Conservation (phyloP, 92 coral and sea anemone genomes). For the Bergia puertoricense region DNA sequence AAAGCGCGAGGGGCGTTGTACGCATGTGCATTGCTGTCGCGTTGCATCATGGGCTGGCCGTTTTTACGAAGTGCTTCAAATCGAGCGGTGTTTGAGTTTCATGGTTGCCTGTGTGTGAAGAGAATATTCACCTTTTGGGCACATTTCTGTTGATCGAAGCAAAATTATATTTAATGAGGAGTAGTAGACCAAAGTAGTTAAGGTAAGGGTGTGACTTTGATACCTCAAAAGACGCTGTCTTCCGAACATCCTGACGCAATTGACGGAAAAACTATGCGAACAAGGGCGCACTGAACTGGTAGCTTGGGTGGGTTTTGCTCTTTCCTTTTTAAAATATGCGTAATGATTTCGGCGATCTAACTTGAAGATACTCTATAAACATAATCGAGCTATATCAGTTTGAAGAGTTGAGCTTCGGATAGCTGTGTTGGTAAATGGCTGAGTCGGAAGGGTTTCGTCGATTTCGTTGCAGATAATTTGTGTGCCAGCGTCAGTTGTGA, state of each 20-base stretch:
- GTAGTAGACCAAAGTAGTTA: conserved; percentile 53
- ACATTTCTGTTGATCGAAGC: conserved; percentile 53
- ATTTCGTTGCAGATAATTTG: conserved; percentile 25
- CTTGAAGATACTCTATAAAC: conserved; percentile 8
- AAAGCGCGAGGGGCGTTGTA: conserved; percentile 33
- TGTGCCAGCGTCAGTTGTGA: conserved; percentile 21
- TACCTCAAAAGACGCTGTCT: conserved; percentile 29
- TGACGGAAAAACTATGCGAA: conserved; percentile 43
- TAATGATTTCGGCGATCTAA: conserved; percentile 64
- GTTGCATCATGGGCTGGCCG: conserved; percentile 97
- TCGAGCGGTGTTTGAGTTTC: conserved; percentile 97
- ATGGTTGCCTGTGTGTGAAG: conserved; percentile 65
- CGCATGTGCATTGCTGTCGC: conserved; percentile 82
- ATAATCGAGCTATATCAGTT: conserved; percentile 8
- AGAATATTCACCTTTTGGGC: conserved; percentile 61
- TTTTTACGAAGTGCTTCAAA: conserved; percentile 92
- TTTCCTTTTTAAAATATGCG: conserved; percentile 81
- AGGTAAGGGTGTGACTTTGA: conserved; percentile 58
- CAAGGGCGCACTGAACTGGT: conserved; percentile 54
- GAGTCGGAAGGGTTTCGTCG: conserved; percentile 48
- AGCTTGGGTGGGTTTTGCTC: conserved; percentile 92
- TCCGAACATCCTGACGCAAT: conserved; percentile 51
- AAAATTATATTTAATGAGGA: conserved; percentile 67
- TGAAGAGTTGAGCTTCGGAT: background rate
- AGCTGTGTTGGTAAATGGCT: conserved; percentile 2